Evolutionary conservation across 2,113 vertebrate species (phyloP), one percentile per base, ranked within the genome.

Genomic region (Uria aalge): DNA sequence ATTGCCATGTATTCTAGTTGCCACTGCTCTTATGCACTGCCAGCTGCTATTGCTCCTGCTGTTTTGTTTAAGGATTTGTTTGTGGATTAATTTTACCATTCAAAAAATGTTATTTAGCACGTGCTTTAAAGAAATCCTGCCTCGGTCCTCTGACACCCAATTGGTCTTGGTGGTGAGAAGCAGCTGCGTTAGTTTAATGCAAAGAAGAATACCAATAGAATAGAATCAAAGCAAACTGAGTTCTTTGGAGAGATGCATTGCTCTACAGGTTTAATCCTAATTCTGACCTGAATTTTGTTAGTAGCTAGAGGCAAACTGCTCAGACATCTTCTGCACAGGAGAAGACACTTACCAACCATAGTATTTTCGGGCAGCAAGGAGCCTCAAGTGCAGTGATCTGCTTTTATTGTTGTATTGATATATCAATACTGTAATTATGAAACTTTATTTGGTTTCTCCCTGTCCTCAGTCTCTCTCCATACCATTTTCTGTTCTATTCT

Each of bases 91-190:
- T 83, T 36, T 76, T 80, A 72, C 36, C 40, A 83, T 64, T 83
- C 16, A 73, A 66, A 95, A 95, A 77, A 45, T 11, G 3, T 21
- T 47, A 66, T 50, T 80, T 62, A 92, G 56, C 13, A 60, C n/a
- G 20, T 43, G 29, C 24, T 79, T 68, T 76, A 69, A 72, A 79
- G 14, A 79, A 93, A 88, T 71, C 18, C 41, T 66, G 23, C 64
- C 41, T 83, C 63, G 7, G 36, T 73, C 18, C 53, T 73, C 34
- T 20, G 41, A 40, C 26, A 69, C 40, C 16, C 10, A 60, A 40
- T 6, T 43, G 52, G 41, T 0, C 0, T 17, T 43, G 24, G 30
- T 53, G n/a, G 59, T 0, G 5, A 82, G 17, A 11, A 89, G 29
- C 21, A 34, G 18, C 41, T 72, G 85, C 50, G 40, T 63, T 38